Conservation (phyloP, 1,140 invertebrate genomes). For the Penaeus japonicus region DNA sequence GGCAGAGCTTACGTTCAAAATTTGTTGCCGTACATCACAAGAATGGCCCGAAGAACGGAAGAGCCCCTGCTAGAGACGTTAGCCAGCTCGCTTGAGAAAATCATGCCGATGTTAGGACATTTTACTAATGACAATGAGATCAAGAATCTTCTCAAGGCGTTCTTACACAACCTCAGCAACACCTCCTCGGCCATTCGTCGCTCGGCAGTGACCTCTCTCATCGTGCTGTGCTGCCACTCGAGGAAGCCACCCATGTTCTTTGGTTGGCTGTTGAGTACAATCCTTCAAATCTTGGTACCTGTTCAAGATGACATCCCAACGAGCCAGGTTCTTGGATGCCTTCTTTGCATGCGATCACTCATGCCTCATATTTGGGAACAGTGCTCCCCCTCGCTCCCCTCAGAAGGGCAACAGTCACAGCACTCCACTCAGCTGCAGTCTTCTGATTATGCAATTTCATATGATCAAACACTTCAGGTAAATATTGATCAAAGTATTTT, state of each 20-base stretch:
- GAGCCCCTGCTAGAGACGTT: constrained; percentile 79
- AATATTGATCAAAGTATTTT: background rate
- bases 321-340: constrained; percentile 71
- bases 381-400: constrained; percentile 70
- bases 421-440: constrained; percentile 65
- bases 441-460: constrained; percentile 53
- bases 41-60: constrained; percentile 75
- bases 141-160: constrained; percentile 75
- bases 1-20: constrained; percentile 77
- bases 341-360: constrained; percentile 73
- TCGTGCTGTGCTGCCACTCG: constrained; percentile 72
- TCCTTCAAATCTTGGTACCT: constrained; percentile 67
- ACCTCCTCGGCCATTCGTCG: constrained; percentile 71
- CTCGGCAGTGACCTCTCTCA: constrained; percentile 72
- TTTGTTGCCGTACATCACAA: constrained; percentile 74
- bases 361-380: constrained; percentile 68
- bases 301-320: constrained; percentile 67
- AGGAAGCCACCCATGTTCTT: constrained; percentile 72
- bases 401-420: constrained; percentile 71
- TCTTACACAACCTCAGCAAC: constrained; percentile 73
- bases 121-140: constrained; percentile 80
- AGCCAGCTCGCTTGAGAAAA: constrained; percentile 73
- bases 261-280: constrained; percentile 68
- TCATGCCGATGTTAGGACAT: constrained; percentile 75
- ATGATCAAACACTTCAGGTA: constrained; percentile 60